Conservation (phyloP, 2,113 vertebrate species). For the Hiodon tergisus region DNA sequence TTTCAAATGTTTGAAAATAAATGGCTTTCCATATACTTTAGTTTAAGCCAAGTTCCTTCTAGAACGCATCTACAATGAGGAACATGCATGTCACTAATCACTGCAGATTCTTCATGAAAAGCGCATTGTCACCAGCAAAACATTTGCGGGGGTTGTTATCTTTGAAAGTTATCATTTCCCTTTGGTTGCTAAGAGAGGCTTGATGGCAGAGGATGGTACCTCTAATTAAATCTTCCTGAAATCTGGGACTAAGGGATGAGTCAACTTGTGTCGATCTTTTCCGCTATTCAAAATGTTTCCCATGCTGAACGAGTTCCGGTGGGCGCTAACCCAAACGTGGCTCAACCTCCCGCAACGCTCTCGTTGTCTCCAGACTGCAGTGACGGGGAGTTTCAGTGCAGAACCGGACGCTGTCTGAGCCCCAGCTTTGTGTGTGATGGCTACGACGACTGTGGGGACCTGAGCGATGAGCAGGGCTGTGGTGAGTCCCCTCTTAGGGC, state of each 20-base stretch:
- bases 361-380: slow-evolving; percentile 70
- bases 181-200: slow-evolving; percentile 21
- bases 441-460: slow-evolving; percentile 91
- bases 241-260: slow-evolving; percentile 15
- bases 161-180: background rate
- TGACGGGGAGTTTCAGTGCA: slow-evolving; percentile 67
- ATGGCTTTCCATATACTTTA: background rate
- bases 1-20: no score
- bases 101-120: slow-evolving; percentile 3
- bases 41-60: background rate
- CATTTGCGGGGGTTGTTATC: background rate
- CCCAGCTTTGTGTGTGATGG: slow-evolving; percentile 80
- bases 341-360: background rate
- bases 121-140: background rate
- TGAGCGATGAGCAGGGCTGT: slow-evolving; percentile 87
- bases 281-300: background rate
- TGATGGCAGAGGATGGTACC: slow-evolving; percentile 2
- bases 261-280: background rate
- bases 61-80: background rate
- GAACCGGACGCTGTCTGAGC: slow-evolving; percentile 80
- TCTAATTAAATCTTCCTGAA: slow-evolving; percentile 3
- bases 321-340: background rate
- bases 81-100: background rate
- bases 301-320: background rate
- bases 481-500: slow-evolving; percentile 60